These are phyloP conservation scores for Alosa alosa DNA, from an alignment of 2,113 vertebrate genomes.

Conservation along the genomic window DNA sequence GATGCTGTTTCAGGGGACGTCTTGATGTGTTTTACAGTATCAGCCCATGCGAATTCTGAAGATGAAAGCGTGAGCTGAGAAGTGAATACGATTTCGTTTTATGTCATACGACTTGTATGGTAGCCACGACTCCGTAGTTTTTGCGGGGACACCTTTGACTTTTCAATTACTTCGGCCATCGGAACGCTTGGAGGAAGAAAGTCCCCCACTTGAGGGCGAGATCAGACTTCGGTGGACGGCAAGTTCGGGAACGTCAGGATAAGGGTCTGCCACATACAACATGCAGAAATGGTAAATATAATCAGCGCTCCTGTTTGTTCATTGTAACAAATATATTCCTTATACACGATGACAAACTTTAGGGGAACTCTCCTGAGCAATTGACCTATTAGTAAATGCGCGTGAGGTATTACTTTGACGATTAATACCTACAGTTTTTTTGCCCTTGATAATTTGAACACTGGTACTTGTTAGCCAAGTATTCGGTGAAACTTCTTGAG, in stretches of 20 bases:
- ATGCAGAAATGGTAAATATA: constrained; percentile 81
- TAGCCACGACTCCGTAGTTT: constrained; percentile 31
- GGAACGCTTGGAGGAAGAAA: constrained; percentile 60
- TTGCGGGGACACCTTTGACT: constrained; percentile 41
- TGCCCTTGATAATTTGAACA: not conserved
- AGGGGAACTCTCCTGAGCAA: not conserved
- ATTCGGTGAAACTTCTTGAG: not conserved
- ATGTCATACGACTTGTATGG: constrained; percentile 39
- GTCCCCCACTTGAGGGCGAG: constrained; percentile 76
- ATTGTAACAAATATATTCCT: not conserved
- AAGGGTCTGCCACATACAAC: constrained; percentile 67
- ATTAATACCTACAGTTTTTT: not conserved
- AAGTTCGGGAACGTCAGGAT: constrained; percentile 63
- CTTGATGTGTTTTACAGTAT: constrained; percentile 50
- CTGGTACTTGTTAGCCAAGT: not conserved
- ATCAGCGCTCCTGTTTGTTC: constrained; percentile 23
- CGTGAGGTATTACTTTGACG: not conserved
- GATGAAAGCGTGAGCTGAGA: constrained; percentile 28
- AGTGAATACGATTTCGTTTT: constrained; percentile 19
- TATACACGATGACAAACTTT: constrained; percentile 13
- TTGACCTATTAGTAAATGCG: not conserved
- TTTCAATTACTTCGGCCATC: constrained; percentile 37
- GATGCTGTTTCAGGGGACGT: constrained; percentile 52
- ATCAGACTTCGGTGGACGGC: constrained; percentile 67
- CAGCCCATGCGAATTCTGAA: constrained; percentile 28